phyloP scores from a whole-genome alignment of 1,140 invertebrate genomes.

The Megalopta genalis region DNA sequence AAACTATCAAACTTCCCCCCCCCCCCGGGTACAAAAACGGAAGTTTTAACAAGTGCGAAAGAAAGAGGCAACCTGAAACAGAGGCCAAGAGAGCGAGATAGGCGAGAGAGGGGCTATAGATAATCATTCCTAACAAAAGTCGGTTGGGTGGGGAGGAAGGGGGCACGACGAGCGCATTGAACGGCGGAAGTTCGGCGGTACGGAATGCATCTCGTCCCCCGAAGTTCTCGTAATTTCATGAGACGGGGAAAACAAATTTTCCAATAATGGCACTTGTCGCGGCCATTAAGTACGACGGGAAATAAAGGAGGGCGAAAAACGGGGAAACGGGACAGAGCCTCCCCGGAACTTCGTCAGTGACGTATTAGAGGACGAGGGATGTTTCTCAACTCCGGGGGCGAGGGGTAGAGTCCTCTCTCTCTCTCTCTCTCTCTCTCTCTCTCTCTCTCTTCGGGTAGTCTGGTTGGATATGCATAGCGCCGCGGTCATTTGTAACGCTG shows the following conservation, averaged over 20 bases:
- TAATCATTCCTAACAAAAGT: slow-evolving; percentile 5
- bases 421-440: no score
- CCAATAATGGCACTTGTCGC: slow-evolving; percentile 37
- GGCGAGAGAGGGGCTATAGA: not conserved
- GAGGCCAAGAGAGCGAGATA: not conserved
- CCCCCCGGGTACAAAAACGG: not conserved
- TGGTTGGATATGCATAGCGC: slow-evolving; percentile 72
- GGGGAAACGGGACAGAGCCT: not conserved
- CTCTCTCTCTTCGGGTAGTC: slow-evolving; percentile 11
- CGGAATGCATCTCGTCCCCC: not conserved
- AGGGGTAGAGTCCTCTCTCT: no score
- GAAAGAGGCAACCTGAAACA: no score
- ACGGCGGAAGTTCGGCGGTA: not conserved
- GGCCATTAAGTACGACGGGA: slow-evolving; percentile 4
- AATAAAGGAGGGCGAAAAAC: not conserved
- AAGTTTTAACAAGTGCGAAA: not conserved
- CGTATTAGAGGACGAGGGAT: slow-evolving; percentile 42
- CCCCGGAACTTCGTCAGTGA: slow-evolving; percentile 26
- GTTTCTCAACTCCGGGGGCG: not conserved
- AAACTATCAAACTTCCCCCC: not conserved
- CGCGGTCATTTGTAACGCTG: slow-evolving; percentile 71
- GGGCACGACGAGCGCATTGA: not conserved
- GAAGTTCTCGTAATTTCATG: slow-evolving; percentile 8
- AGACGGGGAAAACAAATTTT: slow-evolving; percentile 30
- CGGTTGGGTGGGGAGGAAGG: no score